These are phyloP conservation scores for Pygmarrhopalites habei DNA, from an alignment of 1,140 invertebrate genomes.

Conservation along the genomic window DNA sequence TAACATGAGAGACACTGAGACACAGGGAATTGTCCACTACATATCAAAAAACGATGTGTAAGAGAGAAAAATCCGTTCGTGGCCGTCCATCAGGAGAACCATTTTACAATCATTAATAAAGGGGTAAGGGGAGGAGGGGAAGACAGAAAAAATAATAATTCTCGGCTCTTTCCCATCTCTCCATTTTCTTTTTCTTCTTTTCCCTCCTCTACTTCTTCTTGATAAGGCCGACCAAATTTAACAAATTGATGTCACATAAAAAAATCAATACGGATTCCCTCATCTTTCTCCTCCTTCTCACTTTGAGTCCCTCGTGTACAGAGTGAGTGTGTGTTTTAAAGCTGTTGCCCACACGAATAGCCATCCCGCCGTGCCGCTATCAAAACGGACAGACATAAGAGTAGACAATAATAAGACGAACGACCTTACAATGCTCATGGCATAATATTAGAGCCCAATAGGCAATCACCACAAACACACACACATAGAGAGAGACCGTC, in stretches of 20 bases:
- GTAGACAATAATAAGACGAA: too few relatives aligned
- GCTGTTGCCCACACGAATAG: too few relatives aligned
- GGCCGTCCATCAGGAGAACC: slow-evolving; percentile 29
- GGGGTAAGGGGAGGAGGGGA: too few relatives aligned
- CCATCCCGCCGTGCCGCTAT: too few relatives aligned
- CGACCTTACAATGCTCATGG: too few relatives aligned
- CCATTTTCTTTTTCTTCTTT: slow-evolving; percentile 14
- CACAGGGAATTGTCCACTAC: neutral
- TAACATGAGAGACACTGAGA: neutral
- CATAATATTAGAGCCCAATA: too few relatives aligned
- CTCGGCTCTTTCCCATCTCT: slow-evolving; percentile 1
- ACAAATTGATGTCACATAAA: slow-evolving; percentile 29
- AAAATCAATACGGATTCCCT: slow-evolving; percentile 28
- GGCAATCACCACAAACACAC: too few relatives aligned
- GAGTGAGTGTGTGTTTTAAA: too few relatives aligned
- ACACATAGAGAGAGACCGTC: too few relatives aligned
- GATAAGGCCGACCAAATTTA: slow-evolving; percentile 17
- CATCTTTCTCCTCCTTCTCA: neutral
- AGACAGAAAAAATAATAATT: slow-evolving; percentile 22
- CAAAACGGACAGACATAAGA: too few relatives aligned
- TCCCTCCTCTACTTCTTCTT: neutral
- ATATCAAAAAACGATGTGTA: neutral
- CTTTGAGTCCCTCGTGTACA: too few relatives aligned
- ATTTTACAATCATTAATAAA: slow-evolving; percentile 37
- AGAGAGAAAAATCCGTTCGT: neutral